Evolutionary conservation across 2,888 invertebrate species (phyloP).

Genomic region (Sycophila texana): DNA sequence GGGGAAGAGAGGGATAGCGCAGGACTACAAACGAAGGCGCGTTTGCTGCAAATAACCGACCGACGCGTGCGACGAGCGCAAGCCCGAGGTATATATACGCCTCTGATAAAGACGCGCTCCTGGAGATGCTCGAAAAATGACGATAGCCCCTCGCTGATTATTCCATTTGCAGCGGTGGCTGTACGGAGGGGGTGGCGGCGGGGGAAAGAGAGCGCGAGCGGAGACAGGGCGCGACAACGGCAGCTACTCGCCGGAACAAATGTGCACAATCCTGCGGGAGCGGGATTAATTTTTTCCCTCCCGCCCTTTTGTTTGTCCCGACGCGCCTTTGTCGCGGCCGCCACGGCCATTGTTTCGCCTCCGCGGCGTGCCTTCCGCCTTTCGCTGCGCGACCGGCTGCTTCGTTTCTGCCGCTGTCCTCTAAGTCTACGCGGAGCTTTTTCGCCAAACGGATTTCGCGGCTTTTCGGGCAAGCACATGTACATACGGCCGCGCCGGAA

Average conservation of each 20-base stretch:
- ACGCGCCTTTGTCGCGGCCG: neutral
- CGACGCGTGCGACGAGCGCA: neutral
- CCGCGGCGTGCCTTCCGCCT: neutral
- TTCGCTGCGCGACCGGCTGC: too few relatives aligned
- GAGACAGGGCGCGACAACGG: constrained; percentile 11
- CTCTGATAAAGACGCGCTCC: neutral
- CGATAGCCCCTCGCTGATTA: constrained; percentile 24
- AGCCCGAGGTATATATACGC: too few relatives aligned
- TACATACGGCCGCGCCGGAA: constrained; percentile 5
- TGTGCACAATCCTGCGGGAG: neutral
- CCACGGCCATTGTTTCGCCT: constrained; percentile 10
- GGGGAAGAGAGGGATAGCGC: neutral
- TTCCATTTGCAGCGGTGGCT: constrained; percentile 1
- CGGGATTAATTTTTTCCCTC: constrained; percentile 30
- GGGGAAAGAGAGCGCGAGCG: neutral
- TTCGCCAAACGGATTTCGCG: constrained; percentile 30
- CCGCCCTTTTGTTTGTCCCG: constrained; percentile 12
- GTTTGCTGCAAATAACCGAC: neutral
- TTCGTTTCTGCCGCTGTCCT: too few relatives aligned
- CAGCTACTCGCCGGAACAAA: constrained; percentile 14
- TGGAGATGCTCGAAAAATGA: neutral
- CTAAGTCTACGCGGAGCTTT: neutral
- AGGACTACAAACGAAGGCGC: neutral
- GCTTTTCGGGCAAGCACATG: neutral
- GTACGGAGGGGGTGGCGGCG: neutral